Base-by-base conservation (phyloP, 1,140 invertebrate species). In the Hypsibius dujardini region DNA sequence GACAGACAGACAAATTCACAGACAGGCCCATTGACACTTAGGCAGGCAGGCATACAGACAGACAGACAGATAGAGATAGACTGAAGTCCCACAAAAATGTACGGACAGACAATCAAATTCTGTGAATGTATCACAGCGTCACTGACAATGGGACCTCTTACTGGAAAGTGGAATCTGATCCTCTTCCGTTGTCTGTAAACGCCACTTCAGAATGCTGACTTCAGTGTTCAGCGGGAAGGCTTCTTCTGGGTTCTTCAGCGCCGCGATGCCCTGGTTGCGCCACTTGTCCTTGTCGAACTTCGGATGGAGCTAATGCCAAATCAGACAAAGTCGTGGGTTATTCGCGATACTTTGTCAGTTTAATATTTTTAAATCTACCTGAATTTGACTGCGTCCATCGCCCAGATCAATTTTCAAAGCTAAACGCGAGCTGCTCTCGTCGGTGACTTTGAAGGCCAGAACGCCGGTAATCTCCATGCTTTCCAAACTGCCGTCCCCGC, bases 161-260 rank as follows among this genome's bases (percentile, higher is more conserved):
- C 67, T 46, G 46, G 77, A 77, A 2, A 82, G 73, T n/a, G 92
- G 92, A 76, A 95, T 86, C 71, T 87, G 84, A 73, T 84, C 82
- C 77, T 91, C 88, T 74, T 95, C 87, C 74, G 85, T 84, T 40
- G 87, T 86, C 76, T 89, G 87, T 73, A 93, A 86, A 73, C 92
- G 83, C 94, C 94, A 98, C 80, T 97, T 97, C 3, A 98, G 82
- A 47, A 98, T 90, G 47, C 93, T 93, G 71, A 98, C 91, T 80
- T 97, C 95, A n/a, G 90, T 90, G 77, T 93, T 87, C 1, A 95
- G 76, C 28, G 95, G 95, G 81, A 97, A 98, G 59, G 94, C 89
- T 79, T 96, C 93, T 70, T 87, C 84, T 56, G 89, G 85, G 80
- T 93, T 88, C 80, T 97, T 98, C 46, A 97, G 82, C 86, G 80